Conservation (phyloP, 1,140 invertebrate species). For the Spodoptera litura region DNA sequence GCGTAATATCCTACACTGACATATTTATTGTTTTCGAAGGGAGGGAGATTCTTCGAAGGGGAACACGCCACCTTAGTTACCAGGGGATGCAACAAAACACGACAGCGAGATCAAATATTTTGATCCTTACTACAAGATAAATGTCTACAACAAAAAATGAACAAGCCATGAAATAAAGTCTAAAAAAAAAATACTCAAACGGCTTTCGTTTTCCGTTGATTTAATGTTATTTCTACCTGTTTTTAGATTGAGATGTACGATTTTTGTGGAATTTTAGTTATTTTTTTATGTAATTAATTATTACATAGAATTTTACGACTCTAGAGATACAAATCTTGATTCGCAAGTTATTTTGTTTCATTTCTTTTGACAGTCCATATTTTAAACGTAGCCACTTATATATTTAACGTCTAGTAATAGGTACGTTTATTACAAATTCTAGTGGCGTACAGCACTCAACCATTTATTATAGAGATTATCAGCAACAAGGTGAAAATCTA, state of each 20-base stretch:
- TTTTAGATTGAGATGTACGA: slow-evolving; percentile 33
- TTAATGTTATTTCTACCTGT: slow-evolving; percentile 17
- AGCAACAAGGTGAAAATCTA: background rate
- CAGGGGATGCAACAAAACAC: slow-evolving; percentile 47
- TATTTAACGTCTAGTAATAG: background rate
- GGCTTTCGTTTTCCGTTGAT: slow-evolving; percentile 10
- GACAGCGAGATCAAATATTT: slow-evolving; percentile 41
- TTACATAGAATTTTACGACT: slow-evolving; percentile 34
- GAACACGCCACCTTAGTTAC: slow-evolving; percentile 44
- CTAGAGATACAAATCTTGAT: slow-evolving; percentile 21
- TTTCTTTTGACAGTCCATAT: slow-evolving; percentile 14
- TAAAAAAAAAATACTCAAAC: slow-evolving; percentile 7
- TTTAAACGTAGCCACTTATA: background rate
- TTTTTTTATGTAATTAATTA: slow-evolving; percentile 1
- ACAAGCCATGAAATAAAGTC: slow-evolving; percentile 16
- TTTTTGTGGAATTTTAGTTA: slow-evolving; percentile 22
- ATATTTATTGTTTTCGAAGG: slow-evolving; percentile 83
- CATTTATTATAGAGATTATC: background rate
- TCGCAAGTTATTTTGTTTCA: slow-evolving; percentile 6
- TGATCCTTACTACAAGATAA: slow-evolving; percentile 43
- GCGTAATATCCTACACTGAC: slow-evolving; percentile 82
- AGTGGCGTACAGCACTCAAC: background rate
- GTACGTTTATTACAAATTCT: background rate
- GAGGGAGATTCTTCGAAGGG: slow-evolving; percentile 72
- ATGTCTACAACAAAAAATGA: slow-evolving; percentile 37